A percentile compares a stretch with the other conserved stretches of the same genome.
These are phyloP conservation scores for Eidolon dupreanum DNA, from an alignment of 2,797 vertebrate species.

Conservation along the genomic window DNA sequence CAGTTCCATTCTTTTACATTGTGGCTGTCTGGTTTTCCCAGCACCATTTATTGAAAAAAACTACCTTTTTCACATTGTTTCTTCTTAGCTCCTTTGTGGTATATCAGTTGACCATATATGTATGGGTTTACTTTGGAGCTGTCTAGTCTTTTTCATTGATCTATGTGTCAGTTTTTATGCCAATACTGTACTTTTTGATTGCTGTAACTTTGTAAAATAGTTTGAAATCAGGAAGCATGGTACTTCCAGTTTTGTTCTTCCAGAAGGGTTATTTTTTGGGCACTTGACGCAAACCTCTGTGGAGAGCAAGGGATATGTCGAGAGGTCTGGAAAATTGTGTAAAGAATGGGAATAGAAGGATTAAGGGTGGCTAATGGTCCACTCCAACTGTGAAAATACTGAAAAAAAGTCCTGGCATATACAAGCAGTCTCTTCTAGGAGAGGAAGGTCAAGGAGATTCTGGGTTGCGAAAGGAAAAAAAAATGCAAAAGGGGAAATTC, in stretches of 20 bases:
- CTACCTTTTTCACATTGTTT: neutral
- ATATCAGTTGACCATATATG: neutral
- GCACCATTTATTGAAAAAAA: neutral
- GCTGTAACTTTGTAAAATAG: neutral
- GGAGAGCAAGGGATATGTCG: neutral
- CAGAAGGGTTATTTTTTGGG: neutral
- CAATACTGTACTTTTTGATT: neutral
- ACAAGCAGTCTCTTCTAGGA: neutral
- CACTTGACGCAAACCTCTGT: neutral
- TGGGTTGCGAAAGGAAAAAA: neutral
- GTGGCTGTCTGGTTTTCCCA: neutral
- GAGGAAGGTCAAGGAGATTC: neutral
- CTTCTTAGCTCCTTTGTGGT: neutral
- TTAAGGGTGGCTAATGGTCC: neutral
- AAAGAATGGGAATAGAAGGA: neutral
- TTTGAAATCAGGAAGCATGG: neutral
- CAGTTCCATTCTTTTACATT: neutral
- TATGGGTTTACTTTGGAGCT: neutral
- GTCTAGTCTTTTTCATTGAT: neutral
- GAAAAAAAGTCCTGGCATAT: neutral
- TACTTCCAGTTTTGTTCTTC: neutral
- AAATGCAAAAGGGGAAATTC: neutral
- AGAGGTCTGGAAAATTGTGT: neutral
- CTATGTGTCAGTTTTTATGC: neutral
- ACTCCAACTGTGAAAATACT: neutral